Evolutionary conservation across 2,888 invertebrate species (phyloP).

Genomic region (Cancer borealis): DNA sequence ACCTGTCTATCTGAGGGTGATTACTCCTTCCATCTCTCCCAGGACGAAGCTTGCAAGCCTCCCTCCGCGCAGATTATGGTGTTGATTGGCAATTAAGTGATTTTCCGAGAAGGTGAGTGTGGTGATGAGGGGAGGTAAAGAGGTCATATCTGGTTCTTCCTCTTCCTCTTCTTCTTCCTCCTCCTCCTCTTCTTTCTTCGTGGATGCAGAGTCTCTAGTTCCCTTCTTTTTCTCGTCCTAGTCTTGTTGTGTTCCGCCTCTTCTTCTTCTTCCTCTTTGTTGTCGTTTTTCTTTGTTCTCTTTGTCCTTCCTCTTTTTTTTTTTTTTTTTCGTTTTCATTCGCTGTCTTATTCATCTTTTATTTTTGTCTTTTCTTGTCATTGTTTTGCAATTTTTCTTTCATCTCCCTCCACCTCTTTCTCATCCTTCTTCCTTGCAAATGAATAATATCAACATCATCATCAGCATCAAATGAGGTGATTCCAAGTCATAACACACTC

Average conservation of each 20-base stretch:
- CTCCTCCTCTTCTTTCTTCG: background rate
- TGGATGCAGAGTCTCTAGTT: background rate
- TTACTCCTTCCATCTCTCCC: background rate
- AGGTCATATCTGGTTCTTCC: constrained; percentile 8
- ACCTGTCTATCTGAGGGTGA: background rate
- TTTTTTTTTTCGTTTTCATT: background rate
- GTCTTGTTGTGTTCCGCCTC: background rate
- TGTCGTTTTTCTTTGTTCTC: background rate
- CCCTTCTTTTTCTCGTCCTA: background rate
- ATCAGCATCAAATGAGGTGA: background rate
- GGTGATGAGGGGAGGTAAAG: background rate
- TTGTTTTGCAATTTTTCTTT: background rate
- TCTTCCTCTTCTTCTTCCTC: background rate
- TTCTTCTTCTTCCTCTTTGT: background rate
- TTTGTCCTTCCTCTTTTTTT: background rate
- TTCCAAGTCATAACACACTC: background rate
- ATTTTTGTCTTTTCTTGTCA: background rate
- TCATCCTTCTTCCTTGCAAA: background rate
- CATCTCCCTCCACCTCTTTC: background rate
- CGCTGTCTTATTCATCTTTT: background rate
- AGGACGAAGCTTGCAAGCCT: constrained; percentile 10
- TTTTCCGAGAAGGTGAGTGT: background rate
- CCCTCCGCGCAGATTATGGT: background rate
- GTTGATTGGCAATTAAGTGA: constrained; percentile 21
- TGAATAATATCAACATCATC: background rate